Evolutionary conservation across 2,797 vertebrate genomes (phyloP).

Genomic region (Halcyon leucocephala): DNA sequence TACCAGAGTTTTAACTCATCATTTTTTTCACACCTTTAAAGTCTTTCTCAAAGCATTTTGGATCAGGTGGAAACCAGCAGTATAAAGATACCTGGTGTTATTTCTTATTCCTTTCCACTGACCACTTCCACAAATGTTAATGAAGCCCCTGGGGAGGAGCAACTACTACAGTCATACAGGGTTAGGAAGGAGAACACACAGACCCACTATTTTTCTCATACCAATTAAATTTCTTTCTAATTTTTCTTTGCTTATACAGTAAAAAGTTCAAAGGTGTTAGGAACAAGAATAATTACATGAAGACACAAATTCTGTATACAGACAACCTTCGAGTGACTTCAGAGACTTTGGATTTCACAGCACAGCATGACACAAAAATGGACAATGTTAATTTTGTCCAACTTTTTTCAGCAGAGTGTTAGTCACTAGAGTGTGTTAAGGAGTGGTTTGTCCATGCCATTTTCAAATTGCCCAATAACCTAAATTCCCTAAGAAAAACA

Average conservation of each 20-base stretch:
- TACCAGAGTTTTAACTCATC: background rate
- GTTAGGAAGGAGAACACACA: background rate
- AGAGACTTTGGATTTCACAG: background rate
- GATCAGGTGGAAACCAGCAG: background rate
- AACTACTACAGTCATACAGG: background rate
- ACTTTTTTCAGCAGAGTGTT: background rate
- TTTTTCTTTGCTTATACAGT: background rate
- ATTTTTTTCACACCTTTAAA: background rate
- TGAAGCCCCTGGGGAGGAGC: background rate
- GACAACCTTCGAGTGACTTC: background rate
- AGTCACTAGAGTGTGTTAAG: background rate
- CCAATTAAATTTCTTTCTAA: background rate
- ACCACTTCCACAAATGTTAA: background rate
- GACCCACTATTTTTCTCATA: background rate
- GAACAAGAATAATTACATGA: background rate
- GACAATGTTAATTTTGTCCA: background rate
- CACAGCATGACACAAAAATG: background rate
- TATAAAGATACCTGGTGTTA: background rate
- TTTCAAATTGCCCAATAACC: background rate
- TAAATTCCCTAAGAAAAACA: background rate
- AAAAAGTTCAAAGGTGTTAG: background rate
- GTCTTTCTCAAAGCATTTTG: background rate
- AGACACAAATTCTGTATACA: background rate
- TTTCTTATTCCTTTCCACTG: background rate
- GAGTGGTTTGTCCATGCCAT: background rate